A percentile compares a stretch with the other conserved stretches of the same genome.
Conservation (phyloP, 2,888 invertebrate species). For the Ectemnius continuus region DNA sequence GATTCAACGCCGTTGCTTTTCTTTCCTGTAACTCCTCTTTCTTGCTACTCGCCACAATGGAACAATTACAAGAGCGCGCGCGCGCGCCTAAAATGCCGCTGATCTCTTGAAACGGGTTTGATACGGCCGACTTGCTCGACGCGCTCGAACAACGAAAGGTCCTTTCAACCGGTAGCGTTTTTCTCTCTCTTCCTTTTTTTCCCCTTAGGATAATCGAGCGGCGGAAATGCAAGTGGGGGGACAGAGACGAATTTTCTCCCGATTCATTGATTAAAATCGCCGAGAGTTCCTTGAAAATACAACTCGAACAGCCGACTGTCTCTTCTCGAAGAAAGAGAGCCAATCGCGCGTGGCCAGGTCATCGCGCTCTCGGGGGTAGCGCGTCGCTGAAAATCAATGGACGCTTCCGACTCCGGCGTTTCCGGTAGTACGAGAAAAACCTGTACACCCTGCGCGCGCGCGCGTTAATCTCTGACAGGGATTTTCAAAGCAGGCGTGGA, state of each 20-base stretch:
- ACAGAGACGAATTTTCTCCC: no score
- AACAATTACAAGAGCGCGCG: constrained; percentile 30
- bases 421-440: constrained; percentile 42
- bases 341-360: constrained; percentile 36
- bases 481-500: background rate
- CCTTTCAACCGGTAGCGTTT: no score
- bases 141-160: constrained; percentile 19
- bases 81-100: constrained; percentile 27
- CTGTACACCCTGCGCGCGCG: constrained; percentile 25
- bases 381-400: constrained; percentile 51
- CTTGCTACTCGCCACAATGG: constrained; percentile 29
- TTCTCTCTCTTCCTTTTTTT: no score
- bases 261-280: constrained; percentile 15
- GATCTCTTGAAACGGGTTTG: constrained; percentile 25
- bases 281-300: constrained; percentile 9
- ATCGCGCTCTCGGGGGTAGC: constrained; percentile 32
- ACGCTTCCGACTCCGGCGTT: constrained; percentile 35
- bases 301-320: constrained; percentile 1
- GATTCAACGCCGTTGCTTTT: constrained; percentile 21
- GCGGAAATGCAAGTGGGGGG: no score
- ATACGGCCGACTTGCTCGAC: constrained; percentile 29
- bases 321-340: constrained; percentile 19
- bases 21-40: constrained; percentile 8
- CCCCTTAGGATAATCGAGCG: no score
- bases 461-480: constrained; percentile 20